Percentiles rank a stretch among this genome's conserved stretches.
Conservation (phyloP, 2,113 vertebrate species). For the Holacanthus passer region DNA sequence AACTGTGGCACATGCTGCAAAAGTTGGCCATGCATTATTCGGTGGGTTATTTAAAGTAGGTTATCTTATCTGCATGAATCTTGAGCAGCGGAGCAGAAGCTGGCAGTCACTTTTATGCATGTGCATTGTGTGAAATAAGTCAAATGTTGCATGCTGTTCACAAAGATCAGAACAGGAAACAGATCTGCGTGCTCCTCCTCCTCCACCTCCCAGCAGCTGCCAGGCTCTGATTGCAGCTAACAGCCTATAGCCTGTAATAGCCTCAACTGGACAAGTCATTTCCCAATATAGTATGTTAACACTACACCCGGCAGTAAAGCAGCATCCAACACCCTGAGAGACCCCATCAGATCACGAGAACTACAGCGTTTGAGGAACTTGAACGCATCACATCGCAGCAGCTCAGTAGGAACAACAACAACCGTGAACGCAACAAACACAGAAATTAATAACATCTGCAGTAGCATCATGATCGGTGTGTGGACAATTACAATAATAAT, state of each 20-base stretch:
- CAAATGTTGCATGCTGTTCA: slow-evolving; percentile 2
- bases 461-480: background rate
- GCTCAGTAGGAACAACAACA: background rate
- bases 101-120: background rate
- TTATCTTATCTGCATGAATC: slow-evolving; percentile 17
- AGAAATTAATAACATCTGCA: background rate
- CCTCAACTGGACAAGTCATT: slow-evolving; percentile 45
- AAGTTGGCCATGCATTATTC: background rate
- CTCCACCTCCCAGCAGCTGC: slow-evolving; percentile 51
- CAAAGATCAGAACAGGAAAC: slow-evolving; percentile 65
- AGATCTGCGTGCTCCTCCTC: slow-evolving; percentile 38
- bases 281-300: slow-evolving; percentile 34
- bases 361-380: background rate
- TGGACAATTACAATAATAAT: background rate
- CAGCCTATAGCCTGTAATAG: slow-evolving; percentile 26
- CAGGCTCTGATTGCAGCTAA: slow-evolving; percentile 61
- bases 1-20: background rate
- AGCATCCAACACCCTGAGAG: background rate
- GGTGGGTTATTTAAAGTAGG: background rate
- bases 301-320: background rate
- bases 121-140: background rate
- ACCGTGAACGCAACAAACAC: slow-evolving; percentile 11
- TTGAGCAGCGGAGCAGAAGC: background rate
- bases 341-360: background rate
- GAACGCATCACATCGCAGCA: background rate